Percentiles rank a stretch among this genome's conserved stretches.
Conservation (phyloP, 2,797 vertebrate genomes). For the Eulemur albifrons region DNA sequence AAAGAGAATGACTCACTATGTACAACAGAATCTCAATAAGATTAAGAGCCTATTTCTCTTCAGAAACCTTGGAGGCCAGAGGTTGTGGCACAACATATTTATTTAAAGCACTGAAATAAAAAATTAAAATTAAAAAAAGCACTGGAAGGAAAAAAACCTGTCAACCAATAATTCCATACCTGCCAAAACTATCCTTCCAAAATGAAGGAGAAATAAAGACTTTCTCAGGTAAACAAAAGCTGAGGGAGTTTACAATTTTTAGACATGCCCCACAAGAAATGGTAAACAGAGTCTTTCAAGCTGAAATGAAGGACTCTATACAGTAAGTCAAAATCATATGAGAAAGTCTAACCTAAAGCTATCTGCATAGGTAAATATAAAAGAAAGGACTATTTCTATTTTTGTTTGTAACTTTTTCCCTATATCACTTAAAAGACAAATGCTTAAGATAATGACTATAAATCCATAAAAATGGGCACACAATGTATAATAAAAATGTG, state of each 20-base stretch:
- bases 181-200: neutral
- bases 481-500: neutral
- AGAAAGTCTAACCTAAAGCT: neutral
- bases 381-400: neutral
- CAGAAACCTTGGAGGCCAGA: neutral
- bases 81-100: too few species aligned
- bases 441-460: neutral
- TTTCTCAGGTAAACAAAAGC: neutral
- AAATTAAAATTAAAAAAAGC: neutral
- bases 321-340: neutral
- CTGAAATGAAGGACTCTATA: neutral
- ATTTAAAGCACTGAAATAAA: neutral
- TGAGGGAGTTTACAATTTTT: neutral
- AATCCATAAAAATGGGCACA: neutral
- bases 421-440: neutral
- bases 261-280: neutral
- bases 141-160: neutral
- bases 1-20: neutral
- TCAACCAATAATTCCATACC: neutral
- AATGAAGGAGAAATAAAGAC: neutral
- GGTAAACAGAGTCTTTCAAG: neutral
- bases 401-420: neutral
- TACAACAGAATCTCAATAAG: neutral
- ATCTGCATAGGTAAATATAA: neutral
- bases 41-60: neutral